Evolutionary conservation across 2,888 invertebrate species (phyloP), one percentile per base, ranked within the genome.

Genomic region (Miltochrista miniata): DNA sequence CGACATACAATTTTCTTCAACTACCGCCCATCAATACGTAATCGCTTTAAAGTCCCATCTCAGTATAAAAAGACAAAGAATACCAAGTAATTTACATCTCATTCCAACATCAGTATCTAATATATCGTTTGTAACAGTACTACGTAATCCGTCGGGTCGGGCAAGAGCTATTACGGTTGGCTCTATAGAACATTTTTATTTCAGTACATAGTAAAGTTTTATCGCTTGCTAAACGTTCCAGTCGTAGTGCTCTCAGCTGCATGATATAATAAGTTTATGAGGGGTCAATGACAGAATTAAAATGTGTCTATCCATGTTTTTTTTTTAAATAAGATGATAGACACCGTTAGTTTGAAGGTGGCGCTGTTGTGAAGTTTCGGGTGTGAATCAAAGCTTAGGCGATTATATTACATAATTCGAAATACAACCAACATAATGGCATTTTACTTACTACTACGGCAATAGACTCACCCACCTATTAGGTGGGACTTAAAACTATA

Each of bases 161-260:
- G 31, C 42, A 36, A 49, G 42, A 49, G 48, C 52, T 45, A 51
- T 64, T 56, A 64, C 29, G 33, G 51, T 31, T 36, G 10, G 39
- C 52, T 51, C 40, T 45, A 48, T 51, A 39, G 39, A 12, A 38
- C 13, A 24, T 56, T 59, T 65, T 64, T 65, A 64, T 69, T 64
- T 48, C 53, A 52, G 55, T 58, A 63, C 67, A 57, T 51, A 54
- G 56, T 61, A 59, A 57, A 60, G 51, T 63, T 69, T 69, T 45
- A 46, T 57, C 9, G 57, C 50, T 54, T 45, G 44, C 37, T 56
- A 49, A 61, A 54, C 45, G 48, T 47, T 11, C 42, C 12, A 42
- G 31, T 40, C 38, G 33, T 38, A 12, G 40, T 45, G 42, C 33
- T 44, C 41, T 43, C 14, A 13, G 41, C 30, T 1, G 31, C 31